Evolutionary conservation across 2,888 invertebrate species (phyloP).

Genomic region (Chloroclysta siterata): DNA sequence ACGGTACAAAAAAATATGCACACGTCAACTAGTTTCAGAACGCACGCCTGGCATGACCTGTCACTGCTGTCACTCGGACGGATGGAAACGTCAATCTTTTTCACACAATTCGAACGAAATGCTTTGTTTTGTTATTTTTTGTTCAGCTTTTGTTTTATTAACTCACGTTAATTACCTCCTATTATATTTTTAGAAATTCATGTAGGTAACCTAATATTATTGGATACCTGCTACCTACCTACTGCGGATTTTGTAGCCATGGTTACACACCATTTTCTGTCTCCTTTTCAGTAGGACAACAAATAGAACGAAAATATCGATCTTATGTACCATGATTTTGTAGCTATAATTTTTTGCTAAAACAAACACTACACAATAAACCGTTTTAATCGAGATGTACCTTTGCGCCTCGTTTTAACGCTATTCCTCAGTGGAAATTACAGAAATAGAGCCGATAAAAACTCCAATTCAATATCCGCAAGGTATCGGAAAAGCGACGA

Average conservation of each 20-base stretch:
- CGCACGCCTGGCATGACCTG: background rate
- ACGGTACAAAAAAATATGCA: too few species aligned
- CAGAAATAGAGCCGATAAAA: conserved; percentile 54
- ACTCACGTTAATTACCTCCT: too few species aligned
- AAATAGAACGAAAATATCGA: background rate
- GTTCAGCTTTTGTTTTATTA: too few species aligned
- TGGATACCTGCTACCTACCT: background rate
- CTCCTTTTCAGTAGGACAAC: conserved; percentile 3
- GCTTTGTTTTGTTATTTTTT: too few species aligned
- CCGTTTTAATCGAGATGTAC: background rate
- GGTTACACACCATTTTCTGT: conserved; percentile 37
- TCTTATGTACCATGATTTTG: background rate
- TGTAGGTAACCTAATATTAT: too few species aligned
- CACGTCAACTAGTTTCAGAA: background rate
- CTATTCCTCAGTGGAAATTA: conserved; percentile 53
- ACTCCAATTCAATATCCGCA: conserved; percentile 72
- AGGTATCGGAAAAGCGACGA: conserved; percentile 57
- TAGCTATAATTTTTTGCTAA: too few species aligned
- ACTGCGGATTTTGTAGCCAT: conserved; percentile 39
- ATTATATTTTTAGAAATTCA: too few species aligned
- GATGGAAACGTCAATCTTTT: background rate
- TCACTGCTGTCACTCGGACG: too few species aligned
- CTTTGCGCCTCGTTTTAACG: conserved; percentile 35
- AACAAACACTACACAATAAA: background rate
- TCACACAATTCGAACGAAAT: background rate